A percentile compares a stretch with the other conserved stretches of the same genome.
phyloP scores from a whole-genome alignment of 2,888 invertebrate genomes.

The Andrena flavipes region DNA sequence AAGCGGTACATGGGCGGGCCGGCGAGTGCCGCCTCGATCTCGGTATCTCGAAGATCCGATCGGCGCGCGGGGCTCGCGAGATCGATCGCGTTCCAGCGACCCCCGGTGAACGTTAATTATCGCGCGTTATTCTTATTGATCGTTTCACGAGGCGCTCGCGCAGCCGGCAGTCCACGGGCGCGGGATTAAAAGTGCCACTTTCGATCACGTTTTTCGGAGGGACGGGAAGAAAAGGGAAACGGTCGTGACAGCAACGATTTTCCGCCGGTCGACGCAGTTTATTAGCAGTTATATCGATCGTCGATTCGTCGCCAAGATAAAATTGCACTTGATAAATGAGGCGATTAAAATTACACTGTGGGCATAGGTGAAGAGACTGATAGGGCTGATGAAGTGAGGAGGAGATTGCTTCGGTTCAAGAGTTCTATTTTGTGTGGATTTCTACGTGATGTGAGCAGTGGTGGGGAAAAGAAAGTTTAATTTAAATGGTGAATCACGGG shows the following conservation, averaged over 20 bases:
- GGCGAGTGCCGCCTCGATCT: constrained; percentile 51
- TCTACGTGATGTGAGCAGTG: no score
- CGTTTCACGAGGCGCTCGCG: constrained; percentile 39
- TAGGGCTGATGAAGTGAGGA: background rate
- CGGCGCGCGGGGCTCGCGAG: constrained; percentile 37
- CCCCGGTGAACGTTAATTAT: constrained; percentile 72
- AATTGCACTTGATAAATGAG: background rate
- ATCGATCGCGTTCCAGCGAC: constrained; percentile 45
- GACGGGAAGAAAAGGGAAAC: background rate
- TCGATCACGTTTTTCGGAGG: constrained; percentile 4
- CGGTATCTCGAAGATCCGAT: constrained; percentile 67
- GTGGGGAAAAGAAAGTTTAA: no score
- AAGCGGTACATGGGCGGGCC: constrained; percentile 66
- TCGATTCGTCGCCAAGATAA: background rate
- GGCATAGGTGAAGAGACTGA: background rate
- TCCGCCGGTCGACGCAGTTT: background rate
- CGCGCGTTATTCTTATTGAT: constrained; percentile 68
- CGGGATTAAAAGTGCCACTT: constrained; percentile 20
- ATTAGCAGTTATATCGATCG: no score
- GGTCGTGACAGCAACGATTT: background rate
- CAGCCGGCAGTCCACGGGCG: background rate
- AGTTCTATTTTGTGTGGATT: no score
- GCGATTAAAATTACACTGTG: background rate
- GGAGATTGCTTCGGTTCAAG: no score
- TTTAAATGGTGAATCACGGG: no score